Percentiles rank a stretch among this genome's conserved stretches.
Evolutionary conservation across 2,797 vertebrate species (phyloP).

Genomic region (Knipowitschia caucasica): DNA sequence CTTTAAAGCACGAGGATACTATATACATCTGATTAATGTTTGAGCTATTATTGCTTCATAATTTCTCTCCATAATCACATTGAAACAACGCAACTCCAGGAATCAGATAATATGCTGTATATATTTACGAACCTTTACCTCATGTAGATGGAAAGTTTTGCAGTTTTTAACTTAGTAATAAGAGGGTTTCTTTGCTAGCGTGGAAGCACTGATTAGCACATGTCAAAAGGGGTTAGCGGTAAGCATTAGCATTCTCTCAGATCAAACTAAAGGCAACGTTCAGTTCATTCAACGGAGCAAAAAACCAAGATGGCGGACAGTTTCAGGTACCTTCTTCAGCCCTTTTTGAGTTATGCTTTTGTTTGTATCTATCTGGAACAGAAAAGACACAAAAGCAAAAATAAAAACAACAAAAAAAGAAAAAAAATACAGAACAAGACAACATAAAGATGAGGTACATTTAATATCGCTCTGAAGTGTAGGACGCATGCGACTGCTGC

Average conservation of each 20-base stretch:
- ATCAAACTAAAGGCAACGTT: too few relatives aligned
- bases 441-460: slow-evolving; percentile 65
- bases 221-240: slow-evolving; percentile 30
- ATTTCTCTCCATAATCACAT: too few relatives aligned
- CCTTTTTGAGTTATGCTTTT: slow-evolving; percentile 90
- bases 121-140: not conserved
- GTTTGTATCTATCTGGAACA: slow-evolving; percentile 91
- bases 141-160: not conserved
- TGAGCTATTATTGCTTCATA: too few relatives aligned
- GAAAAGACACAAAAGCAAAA: slow-evolving; percentile 75
- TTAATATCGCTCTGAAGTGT: slow-evolving; percentile 26
- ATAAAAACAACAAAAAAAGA: slow-evolving; percentile 61
- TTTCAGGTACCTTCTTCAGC: slow-evolving; percentile 81
- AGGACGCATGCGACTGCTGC: slow-evolving; percentile 62
- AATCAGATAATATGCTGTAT: too few relatives aligned
- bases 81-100: too few relatives aligned
- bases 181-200: slow-evolving; percentile 12
- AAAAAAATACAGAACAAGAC: slow-evolving; percentile 65
- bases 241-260: slow-evolving; percentile 41
- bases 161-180: slow-evolving; percentile 3
- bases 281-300: slow-evolving; percentile 32
- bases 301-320: slow-evolving; percentile 69
- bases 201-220: slow-evolving; percentile 16
- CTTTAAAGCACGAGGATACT: too few relatives aligned
- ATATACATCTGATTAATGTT: too few relatives aligned